Conservation (phyloP, 2,797 vertebrate species). For the Petrocephalus sullivani region DNA sequence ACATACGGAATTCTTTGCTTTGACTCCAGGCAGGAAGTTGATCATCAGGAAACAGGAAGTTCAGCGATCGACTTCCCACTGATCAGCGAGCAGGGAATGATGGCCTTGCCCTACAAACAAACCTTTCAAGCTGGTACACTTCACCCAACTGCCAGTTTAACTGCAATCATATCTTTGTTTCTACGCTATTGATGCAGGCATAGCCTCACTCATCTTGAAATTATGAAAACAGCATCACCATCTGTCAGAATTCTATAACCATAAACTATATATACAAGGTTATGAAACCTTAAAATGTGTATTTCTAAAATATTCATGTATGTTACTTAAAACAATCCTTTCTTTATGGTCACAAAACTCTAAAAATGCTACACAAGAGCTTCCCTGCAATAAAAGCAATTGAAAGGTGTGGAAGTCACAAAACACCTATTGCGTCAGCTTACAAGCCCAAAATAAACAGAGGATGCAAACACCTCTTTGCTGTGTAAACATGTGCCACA, state of each 20-base stretch:
- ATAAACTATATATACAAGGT: background rate
- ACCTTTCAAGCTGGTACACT: constrained; percentile 31
- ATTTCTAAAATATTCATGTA: background rate
- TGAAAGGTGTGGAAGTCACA: background rate
- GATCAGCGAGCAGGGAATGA: constrained; percentile 58
- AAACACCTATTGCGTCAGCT: background rate
- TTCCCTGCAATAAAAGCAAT: background rate
- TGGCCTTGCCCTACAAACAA: constrained; percentile 39
- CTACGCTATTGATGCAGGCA: background rate
- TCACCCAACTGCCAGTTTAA: background rate
- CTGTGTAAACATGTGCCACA: constrained; percentile 31
- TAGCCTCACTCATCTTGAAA: background rate
- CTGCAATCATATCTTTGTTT: background rate
- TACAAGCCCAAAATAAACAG: background rate
- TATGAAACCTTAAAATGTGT: background rate
- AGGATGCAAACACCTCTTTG: background rate
- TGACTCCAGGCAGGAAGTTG: constrained; percentile 68
- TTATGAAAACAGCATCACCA: background rate
- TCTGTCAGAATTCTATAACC: background rate
- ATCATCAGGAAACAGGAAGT: constrained; percentile 72
- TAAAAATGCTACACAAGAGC: background rate
- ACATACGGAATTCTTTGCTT: constrained; percentile 48
- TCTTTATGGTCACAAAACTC: background rate
- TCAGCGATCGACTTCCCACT: constrained; percentile 67
- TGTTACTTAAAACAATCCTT: background rate